Evolutionary conservation across 2,888 invertebrate species (phyloP), one percentile per base, ranked within the genome.

Genomic region (Abrostola triplasia): DNA sequence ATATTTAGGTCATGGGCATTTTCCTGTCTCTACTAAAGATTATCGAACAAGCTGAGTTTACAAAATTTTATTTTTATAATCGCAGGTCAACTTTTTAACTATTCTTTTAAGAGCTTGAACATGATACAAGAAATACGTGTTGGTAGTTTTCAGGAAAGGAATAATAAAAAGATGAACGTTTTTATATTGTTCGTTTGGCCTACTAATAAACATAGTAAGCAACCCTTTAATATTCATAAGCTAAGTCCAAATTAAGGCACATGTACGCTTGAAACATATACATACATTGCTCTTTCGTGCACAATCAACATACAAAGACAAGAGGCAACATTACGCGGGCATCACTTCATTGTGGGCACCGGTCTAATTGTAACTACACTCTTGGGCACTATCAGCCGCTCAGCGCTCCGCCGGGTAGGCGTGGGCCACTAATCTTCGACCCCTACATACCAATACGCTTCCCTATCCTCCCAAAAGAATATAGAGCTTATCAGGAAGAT

Each of bases 361-460:
- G 89, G 86, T 93, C 94, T 94, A 95, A 95, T 94, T 95, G 95
- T 94, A 95, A 95, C 91, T 94, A 94, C 93, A 93, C 95, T 93
- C 94, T 85, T 86, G 95, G 95, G 95, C 89, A 81, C 92, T 90
- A 94, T 95, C 93, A 90, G 88, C 87, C 93, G 94, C 94, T 93
- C 95, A 94, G 94, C 94, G 93, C 92, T 90, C 89, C 88, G 90
- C 77, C 90, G 89, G 86, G 93, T 94, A 93, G 94, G 94, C 94
- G 94, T 92, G 92, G 83, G 92, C 93, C 92, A 94, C 94, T 94
- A 93, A 94, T 94, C 94, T 94, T 94, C 93, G 91, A 93, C 94
- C 94, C 93, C 91, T 89, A 93, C 93, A 92, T 92, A 91, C 92
- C 92, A 87, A 93, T 91, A 90, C 89, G 80, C 80, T 71, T 69